Percentiles rank a stretch among this genome's conserved stretches.
phyloP scores from a whole-genome alignment of 1,140 invertebrate genomes.

The Heliconius nattereri region DNA sequence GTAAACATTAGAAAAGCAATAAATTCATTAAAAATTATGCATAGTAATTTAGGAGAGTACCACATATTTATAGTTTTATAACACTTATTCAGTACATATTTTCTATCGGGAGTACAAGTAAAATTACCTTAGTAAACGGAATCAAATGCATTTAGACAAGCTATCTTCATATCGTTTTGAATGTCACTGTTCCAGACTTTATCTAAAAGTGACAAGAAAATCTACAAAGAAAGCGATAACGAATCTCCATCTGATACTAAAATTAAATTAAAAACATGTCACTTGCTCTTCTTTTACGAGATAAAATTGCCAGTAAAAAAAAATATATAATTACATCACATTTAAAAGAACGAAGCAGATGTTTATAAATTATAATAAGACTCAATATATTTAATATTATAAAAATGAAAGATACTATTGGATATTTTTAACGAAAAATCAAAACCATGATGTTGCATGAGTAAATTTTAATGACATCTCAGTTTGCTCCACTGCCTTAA shows the following conservation, averaged over 20 bases:
- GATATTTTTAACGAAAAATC: neutral
- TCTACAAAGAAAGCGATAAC: constrained; percentile 28
- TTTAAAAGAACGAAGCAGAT: neutral
- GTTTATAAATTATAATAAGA: too few relatives aligned
- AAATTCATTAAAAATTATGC: neutral
- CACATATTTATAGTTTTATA: neutral
- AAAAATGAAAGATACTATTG: neutral
- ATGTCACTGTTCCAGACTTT: constrained; percentile 10
- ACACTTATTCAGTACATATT: neutral
- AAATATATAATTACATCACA: neutral
- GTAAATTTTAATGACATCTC: constrained; percentile 9
- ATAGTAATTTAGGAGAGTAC: neutral
- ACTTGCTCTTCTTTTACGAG: neutral
- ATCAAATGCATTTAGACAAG: neutral
- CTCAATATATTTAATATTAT: too few relatives aligned
- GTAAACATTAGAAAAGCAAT: neutral
- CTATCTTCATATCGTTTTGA: constrained; percentile 1
- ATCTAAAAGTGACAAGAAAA: constrained; percentile 32
- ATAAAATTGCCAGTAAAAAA: neutral
- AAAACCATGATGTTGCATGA: neutral
- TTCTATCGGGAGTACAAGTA: constrained; percentile 20
- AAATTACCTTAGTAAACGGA: neutral
- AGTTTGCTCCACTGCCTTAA: constrained; percentile 29
- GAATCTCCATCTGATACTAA: constrained; percentile 19
- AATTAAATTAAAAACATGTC: constrained; percentile 33